Evolutionary conservation across 2,797 vertebrate genomes (phyloP).

Genomic region (Hyperoplus lanceolatus): DNA sequence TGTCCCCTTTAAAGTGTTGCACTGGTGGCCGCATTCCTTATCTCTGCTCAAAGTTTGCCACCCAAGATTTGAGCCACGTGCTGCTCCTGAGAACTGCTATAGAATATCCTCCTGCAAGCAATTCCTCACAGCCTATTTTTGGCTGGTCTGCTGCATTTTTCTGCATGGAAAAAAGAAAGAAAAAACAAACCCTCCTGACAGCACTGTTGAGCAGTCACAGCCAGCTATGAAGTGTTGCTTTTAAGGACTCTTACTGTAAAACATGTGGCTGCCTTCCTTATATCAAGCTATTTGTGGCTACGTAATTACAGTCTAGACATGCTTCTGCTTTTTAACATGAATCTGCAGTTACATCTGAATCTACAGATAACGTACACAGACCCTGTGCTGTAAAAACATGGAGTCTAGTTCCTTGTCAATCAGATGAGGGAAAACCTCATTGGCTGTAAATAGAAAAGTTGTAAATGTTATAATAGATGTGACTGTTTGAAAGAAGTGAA

Average conservation of each 20-base stretch:
- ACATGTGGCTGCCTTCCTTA: conserved; percentile 78
- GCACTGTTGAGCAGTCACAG: conserved; percentile 58
- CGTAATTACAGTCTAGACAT: conserved; percentile 81
- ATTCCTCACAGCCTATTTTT: conserved; percentile 77
- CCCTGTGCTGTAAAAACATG: conserved; percentile 37
- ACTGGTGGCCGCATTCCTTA: conserved; percentile 58
- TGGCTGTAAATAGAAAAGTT: conserved; percentile 18
- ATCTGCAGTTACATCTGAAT: conserved; percentile 65
- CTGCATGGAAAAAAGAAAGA: conserved; percentile 43
- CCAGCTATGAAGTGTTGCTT: conserved; percentile 72
- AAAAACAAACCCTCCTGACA: conserved; percentile 54
- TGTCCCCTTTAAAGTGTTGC: conserved; percentile 17
- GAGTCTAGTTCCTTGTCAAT: conserved; percentile 42
- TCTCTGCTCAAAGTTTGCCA: conserved; percentile 56
- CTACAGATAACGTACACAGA: conserved; percentile 54
- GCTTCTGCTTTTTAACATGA: conserved; percentile 65
- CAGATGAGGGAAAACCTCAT: conserved; percentile 13
- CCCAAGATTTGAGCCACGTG: conserved; percentile 64
- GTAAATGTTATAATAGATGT: neutral
- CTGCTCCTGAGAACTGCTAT: conserved; percentile 51
- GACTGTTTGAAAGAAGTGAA: neutral
- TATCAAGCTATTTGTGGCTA: conserved; percentile 77
- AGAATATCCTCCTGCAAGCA: conserved; percentile 74
- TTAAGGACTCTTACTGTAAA: conserved; percentile 67
- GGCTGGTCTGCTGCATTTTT: conserved; percentile 72